Evolutionary conservation across 2,888 invertebrate genomes (phyloP), one percentile per base, ranked within the genome.

Genomic region (Pandemis cinnamomeana): DNA sequence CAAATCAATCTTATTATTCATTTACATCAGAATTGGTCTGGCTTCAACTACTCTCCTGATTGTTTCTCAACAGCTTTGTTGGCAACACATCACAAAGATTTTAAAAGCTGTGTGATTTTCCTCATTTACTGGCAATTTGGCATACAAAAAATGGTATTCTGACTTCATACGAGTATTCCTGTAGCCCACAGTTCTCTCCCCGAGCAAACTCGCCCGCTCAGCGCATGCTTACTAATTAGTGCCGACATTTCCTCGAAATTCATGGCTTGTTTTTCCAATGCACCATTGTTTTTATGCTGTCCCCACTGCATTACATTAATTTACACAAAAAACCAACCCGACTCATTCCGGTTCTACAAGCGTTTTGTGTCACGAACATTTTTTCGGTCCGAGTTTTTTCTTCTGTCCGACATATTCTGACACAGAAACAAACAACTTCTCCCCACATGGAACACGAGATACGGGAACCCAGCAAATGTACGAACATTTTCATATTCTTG

Each of bases 211-310:
- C 78, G 77, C 78, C 80, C 77, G 77, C 78, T 75, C 78, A 75
- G 73, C 77, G 71, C 71, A 70, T 77, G 79, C 82, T 11, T 58
- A n/a, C 27, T 87, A 87, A 88, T 88, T 88, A 88, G 84, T 80
- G 79, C 82, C 76, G 82, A 84, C 84, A 83, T 81, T 82, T 75
- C 80, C 80, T 78, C 81, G 83, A 86, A 84, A 84, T 84, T 81
- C 76, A 80, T 78, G 79, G 62, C 44, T 55, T 71, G 80, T 80
- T 83, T 78, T 78, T 78, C 67, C 78, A 79, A 70, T 75, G 72
- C 75, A 71, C 51, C 67, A 68, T 51, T 69, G 73, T 70, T 64
- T 70, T 69, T 64, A 10, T 58, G 63, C n/a, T 36, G 36, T 42
- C 61, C 48, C 27, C 27, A 62, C 51, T 41, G 48, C 68, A 48